phyloP scores from a whole-genome alignment of 2,888 invertebrate species.

The Loripinus fragilis region DNA sequence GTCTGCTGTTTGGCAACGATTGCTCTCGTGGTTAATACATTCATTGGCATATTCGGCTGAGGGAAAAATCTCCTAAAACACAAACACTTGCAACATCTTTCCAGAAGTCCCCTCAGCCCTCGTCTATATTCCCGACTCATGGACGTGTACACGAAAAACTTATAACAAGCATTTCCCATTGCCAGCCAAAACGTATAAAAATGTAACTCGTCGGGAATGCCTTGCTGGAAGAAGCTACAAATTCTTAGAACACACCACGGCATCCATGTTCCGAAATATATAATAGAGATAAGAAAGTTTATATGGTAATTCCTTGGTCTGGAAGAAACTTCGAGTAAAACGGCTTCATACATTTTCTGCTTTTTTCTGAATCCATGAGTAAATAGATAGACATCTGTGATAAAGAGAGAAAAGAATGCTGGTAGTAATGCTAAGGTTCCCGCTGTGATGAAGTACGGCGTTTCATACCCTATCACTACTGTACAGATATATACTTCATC shows the following conservation, averaged over 20 bases:
- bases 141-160: slow-evolving; percentile 94
- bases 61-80: slow-evolving; percentile 26
- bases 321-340: slow-evolving; percentile 72
- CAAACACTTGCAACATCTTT: slow-evolving; percentile 39
- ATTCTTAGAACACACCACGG: slow-evolving; percentile 93
- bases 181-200: slow-evolving; percentile 98
- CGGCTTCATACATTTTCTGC: slow-evolving; percentile 74
- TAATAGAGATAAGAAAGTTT: slow-evolving; percentile 95
- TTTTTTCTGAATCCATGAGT: slow-evolving; percentile 93
- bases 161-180: slow-evolving; percentile 97
- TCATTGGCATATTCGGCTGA: slow-evolving; percentile 31
- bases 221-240: slow-evolving; percentile 86
- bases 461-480: slow-evolving; percentile 98
- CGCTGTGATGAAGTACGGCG: slow-evolving; percentile 96
- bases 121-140: slow-evolving; percentile 97
- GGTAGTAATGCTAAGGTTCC: slow-evolving; percentile 96
- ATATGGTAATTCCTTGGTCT: slow-evolving; percentile 89
- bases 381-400: slow-evolving; percentile 98
- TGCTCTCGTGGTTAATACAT: slow-evolving; percentile 39
- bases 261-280: slow-evolving; percentile 97
- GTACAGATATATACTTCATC: slow-evolving; percentile 96
- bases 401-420: slow-evolving; percentile 95
- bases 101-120: slow-evolving; percentile 86
- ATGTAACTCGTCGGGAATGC: slow-evolving; percentile 89
- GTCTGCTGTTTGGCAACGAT: slow-evolving; percentile 48